These are phyloP conservation scores for Notarius quadriscutis DNA, from an alignment of 2,113 vertebrate genomes.

Conservation along the genomic window DNA sequence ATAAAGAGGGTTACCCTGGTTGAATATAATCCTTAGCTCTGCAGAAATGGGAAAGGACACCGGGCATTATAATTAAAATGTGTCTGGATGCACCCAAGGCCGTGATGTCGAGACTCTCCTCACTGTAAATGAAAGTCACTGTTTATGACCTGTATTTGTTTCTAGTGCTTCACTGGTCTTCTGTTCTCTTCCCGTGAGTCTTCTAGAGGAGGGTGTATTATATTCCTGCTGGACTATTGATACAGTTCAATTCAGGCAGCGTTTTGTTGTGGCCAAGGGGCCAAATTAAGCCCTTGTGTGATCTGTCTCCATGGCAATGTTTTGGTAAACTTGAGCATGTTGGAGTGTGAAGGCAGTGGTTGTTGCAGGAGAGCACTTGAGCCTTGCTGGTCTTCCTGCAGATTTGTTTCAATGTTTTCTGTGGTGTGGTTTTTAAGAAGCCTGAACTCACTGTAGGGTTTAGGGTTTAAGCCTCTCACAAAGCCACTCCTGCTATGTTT, in stretches of 20 bases:
- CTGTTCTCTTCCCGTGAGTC: conserved; percentile 20
- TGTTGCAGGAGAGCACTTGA: conserved; percentile 68
- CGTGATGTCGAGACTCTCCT: conserved; percentile 42
- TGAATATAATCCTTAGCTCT: conserved; percentile 47
- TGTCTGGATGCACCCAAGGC: conserved; percentile 35
- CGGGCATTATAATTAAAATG: conserved; percentile 51
- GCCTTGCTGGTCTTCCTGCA: conserved; percentile 54
- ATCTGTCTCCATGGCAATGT: conserved; percentile 75
- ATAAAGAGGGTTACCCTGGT: conserved; percentile 50
- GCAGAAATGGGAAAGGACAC: conserved; percentile 33
- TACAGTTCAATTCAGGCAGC: conserved; percentile 61
- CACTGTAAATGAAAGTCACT: conserved; percentile 50
- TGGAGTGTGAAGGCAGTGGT: conserved; percentile 65
- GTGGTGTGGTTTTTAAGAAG: conserved; percentile 35
- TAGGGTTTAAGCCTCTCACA: conserved; percentile 62
- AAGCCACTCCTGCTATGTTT: conserved; percentile 66
- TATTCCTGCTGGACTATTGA: conserved; percentile 50
- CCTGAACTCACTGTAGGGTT: conserved; percentile 30
- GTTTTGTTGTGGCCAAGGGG: conserved; percentile 58
- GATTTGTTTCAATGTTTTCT: conserved; percentile 56
- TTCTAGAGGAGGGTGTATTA: conserved; percentile 37
- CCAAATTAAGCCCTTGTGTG: conserved; percentile 64
- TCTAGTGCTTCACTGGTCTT: conserved; percentile 28
- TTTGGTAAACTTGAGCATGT: conserved; percentile 73
- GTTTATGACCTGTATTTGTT: conserved; percentile 45